Evolutionary conservation across 2,888 invertebrate genomes (phyloP).

Genomic region (Drosophila sordidapex): DNA sequence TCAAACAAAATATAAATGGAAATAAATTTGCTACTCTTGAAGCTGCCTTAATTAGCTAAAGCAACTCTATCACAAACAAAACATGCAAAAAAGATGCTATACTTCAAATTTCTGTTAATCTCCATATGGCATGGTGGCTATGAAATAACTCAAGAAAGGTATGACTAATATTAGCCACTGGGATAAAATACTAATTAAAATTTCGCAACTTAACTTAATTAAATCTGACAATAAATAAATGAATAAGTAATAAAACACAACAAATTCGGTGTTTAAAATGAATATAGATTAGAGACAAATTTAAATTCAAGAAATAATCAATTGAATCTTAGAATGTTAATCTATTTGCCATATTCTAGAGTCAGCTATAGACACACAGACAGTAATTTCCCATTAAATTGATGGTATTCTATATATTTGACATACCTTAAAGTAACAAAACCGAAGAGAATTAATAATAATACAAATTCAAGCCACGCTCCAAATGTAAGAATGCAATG

Average conservation of each 20-base stretch:
- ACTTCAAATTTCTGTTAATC: background rate
- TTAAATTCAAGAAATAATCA: background rate
- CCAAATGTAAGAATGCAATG: background rate
- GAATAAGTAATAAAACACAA: background rate
- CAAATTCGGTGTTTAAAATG: background rate
- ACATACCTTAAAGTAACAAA: background rate
- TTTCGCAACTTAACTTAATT: background rate
- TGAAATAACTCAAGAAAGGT: background rate
- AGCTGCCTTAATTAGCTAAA: background rate
- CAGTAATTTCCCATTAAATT: background rate
- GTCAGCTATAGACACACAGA: background rate
- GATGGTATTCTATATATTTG: background rate
- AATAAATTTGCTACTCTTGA: background rate
- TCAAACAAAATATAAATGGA: slow-evolving; percentile 17
- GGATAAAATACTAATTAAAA: background rate
- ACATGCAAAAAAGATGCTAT: background rate
- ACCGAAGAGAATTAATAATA: background rate
- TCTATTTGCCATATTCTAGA: background rate
- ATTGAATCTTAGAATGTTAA: background rate
- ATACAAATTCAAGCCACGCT: background rate
- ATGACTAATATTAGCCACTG: background rate
- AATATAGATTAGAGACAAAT: background rate
- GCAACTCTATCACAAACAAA: background rate
- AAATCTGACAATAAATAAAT: background rate
- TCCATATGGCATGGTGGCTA: background rate